A percentile compares a stretch with the other conserved stretches of the same genome.
These are phyloP conservation scores for Lasioglossum malachurum DNA, from an alignment of 2,888 invertebrate genomes.

Conservation along the genomic window DNA sequence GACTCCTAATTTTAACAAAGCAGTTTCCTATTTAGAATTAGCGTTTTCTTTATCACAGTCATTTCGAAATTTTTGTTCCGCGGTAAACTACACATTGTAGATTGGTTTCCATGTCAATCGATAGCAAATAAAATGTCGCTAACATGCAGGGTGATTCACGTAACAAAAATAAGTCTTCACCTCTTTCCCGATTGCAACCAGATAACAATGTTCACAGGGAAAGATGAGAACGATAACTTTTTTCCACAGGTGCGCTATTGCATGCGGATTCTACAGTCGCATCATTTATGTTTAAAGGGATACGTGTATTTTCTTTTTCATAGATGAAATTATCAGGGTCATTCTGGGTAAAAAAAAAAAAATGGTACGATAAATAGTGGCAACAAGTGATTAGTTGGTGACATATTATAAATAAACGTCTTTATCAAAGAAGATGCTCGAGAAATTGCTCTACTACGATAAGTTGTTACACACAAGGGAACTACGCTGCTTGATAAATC, in stretches of 20 bases:
- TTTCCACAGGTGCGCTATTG: background rate
- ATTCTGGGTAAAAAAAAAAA: background rate
- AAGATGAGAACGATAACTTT: background rate
- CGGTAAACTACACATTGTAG: background rate
- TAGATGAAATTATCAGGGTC: background rate
- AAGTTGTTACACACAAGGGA: background rate
- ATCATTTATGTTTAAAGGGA: background rate
- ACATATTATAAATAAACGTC: background rate
- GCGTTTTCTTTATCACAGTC: background rate
- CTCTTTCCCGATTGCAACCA: background rate
- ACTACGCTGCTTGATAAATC: background rate
- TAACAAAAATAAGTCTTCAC: background rate
- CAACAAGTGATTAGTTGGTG: background rate
- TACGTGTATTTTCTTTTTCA: background rate
- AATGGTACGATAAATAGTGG: background rate
- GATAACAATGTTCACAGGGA: background rate
- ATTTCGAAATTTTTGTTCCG: background rate
- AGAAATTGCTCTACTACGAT: background rate
- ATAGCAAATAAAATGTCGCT: background rate
- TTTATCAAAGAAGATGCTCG: background rate
- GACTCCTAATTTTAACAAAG: background rate
- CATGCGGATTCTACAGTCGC: background rate
- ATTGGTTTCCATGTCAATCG: background rate
- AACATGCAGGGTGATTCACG: background rate
- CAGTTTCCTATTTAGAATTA: background rate